Percentiles rank a stretch among this genome's conserved stretches.
phyloP scores from a whole-genome alignment of 2,888 invertebrate species.

The Branchellion lobata region DNA sequence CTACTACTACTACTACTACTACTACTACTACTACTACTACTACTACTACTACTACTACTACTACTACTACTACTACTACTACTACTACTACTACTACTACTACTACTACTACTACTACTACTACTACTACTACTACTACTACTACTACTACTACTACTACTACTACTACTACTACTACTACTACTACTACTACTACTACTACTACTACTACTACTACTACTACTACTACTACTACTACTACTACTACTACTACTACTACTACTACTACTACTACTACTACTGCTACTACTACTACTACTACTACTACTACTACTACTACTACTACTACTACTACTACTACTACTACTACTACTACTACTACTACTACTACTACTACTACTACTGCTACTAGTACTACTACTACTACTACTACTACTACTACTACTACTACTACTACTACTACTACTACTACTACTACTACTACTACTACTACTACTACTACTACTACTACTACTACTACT shows the following conservation, averaged over 20 bases:
- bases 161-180: conserved; percentile 42
- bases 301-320: conserved; percentile 40
- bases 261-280: conserved; percentile 40
- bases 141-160: conserved; percentile 27
- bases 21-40: conserved; percentile 42
- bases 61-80: conserved; percentile 42
- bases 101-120: conserved; percentile 38
- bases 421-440: too few relatives aligned
- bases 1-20: conserved; percentile 42
- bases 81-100: conserved; percentile 36
- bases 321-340: conserved; percentile 38
- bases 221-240: conserved; percentile 42
- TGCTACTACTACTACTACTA: conserved; percentile 41
- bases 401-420: too few relatives aligned
- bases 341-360: conserved; percentile 35
- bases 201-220: conserved; percentile 27
- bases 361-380: conserved; percentile 42
- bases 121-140: conserved; percentile 43
- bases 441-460: too few relatives aligned
- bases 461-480: too few relatives aligned
- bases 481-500: too few relatives aligned
- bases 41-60: conserved; percentile 28
- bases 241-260: conserved; percentile 43
- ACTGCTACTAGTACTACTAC: conserved; percentile 15
- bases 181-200: conserved; percentile 39